Evolutionary conservation across 2,797 vertebrate genomes (phyloP), one percentile per base, ranked within the genome.

Genomic region (Sylvia borin): DNA sequence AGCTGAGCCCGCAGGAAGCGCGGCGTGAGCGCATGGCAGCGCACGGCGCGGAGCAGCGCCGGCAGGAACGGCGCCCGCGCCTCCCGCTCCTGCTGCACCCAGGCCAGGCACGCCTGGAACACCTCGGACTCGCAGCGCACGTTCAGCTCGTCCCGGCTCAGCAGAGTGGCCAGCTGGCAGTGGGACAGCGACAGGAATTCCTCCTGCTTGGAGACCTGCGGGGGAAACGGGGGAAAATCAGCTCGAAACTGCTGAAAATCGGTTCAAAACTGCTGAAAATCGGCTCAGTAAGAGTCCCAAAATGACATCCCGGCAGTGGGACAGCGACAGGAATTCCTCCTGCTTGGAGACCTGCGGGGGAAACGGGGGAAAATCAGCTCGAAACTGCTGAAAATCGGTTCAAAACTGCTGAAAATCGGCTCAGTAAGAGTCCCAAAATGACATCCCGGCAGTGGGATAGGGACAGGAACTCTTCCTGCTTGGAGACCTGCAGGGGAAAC

Each of bases 101-200:
- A 99, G 40, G 98, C 98, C 97, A 99, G 98, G 27, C 99, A 99
- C 0, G 99, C 99, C 50, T 99, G 99, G 97, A 99, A 99, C 72
- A 99, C 99, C 90, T 99, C 99, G 0, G 99, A 99, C 97, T 99
- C 99, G 16, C 99, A 99, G 93, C 99, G 99, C 58, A 99, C 99
- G 18, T 99, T 99, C 82, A 99, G 98, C 96, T 99, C 99, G 5
- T 99, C 99, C 0, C 99, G 98, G 96, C 99, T 99, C 96, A 99
- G 98, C 82, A 99, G 98, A 0, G 98, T 98, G 83, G 98, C 99
- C 93, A 99, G 98, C 95, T 99, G 99, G 97, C 99, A 99, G 88
- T 99, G 99, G 2, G 99, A 98, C 19, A 99, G 97, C 94, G 99
- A 99, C 92, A 99, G 99, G 97, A 99, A 99, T 71, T 99, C 99